These are phyloP conservation scores for Tachina fera DNA, from an alignment of 2,888 invertebrate species.

Conservation along the genomic window DNA sequence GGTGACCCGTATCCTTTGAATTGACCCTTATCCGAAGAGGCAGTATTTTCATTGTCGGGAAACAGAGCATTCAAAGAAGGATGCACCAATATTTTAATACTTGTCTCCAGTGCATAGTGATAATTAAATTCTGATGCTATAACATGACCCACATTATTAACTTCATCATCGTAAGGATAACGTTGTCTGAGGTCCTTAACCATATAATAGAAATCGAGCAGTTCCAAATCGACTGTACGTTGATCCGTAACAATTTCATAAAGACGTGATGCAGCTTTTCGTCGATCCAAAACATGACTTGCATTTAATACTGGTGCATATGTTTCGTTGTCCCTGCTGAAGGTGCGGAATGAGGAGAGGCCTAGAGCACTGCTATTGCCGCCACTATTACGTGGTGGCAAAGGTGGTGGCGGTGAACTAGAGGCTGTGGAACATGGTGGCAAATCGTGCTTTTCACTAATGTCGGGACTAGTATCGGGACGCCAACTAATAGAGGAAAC, in stretches of 20 bases:
- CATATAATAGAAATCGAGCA: conserved; percentile 92
- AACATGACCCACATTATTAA: conserved; percentile 94
- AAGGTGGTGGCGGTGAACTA: conserved; percentile 84
- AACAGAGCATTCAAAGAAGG: conserved; percentile 83
- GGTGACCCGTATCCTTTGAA: conserved; percentile 85
- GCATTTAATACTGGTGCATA: conserved; percentile 56
- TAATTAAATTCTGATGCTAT: conserved; percentile 94
- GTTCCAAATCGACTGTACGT: conserved; percentile 89
- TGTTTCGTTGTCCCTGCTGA: conserved; percentile 61
- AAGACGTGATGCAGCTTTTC: conserved; percentile 84
- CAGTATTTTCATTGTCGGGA: conserved; percentile 83
- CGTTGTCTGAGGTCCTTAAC: conserved; percentile 90
- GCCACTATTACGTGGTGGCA: conserved; percentile 84
- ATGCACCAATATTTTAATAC: conserved; percentile 94
- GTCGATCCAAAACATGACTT: conserved; percentile 77
- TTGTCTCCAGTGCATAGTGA: conserved; percentile 90
- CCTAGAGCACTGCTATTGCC: conserved; percentile 6
- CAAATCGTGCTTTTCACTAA: conserved; percentile 48
- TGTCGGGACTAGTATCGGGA: conserved; percentile 74
- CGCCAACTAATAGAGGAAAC: conserved; percentile 81
- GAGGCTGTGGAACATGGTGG: conserved; percentile 71
- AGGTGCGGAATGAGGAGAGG: conserved; percentile 60
- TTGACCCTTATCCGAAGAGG: conserved; percentile 74
- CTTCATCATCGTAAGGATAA: conserved; percentile 89
- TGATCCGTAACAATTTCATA: conserved; percentile 89